Conservation (phyloP, 53 echinoderm and acorn worm species). For the Luidia sarsii region DNA sequence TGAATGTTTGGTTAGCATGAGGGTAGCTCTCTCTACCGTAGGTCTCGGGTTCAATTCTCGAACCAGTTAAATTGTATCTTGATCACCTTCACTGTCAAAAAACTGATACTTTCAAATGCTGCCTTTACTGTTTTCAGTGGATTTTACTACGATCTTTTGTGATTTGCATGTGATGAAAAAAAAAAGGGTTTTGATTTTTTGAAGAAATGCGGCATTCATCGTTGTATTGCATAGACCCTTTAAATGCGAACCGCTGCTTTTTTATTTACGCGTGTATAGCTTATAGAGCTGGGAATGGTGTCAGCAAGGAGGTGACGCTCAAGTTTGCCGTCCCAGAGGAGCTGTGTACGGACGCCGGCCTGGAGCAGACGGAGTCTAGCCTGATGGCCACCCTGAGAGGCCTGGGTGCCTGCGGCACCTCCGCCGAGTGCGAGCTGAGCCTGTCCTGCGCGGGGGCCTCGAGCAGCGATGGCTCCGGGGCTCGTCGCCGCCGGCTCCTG, state of each 20-base stretch:
- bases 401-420: conserved; percentile 10
- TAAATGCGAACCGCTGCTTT: not conserved
- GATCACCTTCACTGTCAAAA: no score
- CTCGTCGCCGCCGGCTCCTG: not conserved
- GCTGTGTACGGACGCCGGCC: not conserved
- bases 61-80: no score
- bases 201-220: not conserved
- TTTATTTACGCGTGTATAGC: not conserved
- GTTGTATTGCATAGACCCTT: not conserved
- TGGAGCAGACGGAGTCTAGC: conserved; percentile 23
- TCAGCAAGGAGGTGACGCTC: conserved; percentile 12
- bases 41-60: no score
- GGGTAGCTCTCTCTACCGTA: no score
- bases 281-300: conserved; percentile 29
- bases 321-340: not conserved
- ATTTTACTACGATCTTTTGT: no score
- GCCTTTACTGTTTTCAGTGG: no score
- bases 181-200: not conserved
- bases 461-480: not conserved
- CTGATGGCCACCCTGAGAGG: conserved; percentile 19
- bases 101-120: no score
- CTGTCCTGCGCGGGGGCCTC: not conserved
- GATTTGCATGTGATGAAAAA: not conserved
- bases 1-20: no score
- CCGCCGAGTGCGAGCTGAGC: not conserved